Evolutionary conservation across 2,113 vertebrate genomes (phyloP).

Genomic region (Limnothrissa miodon): DNA sequence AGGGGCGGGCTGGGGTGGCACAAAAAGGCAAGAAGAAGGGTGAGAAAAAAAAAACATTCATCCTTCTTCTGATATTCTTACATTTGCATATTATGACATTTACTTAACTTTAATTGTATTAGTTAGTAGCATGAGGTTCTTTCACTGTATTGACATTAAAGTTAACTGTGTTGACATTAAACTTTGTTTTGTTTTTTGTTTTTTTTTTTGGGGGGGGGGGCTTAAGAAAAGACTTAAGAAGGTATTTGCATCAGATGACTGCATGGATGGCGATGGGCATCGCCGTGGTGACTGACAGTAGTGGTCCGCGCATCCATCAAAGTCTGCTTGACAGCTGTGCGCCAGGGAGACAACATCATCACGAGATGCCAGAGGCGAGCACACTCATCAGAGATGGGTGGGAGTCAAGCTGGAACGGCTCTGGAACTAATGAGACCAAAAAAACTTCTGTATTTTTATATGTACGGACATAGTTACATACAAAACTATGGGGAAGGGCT

Average conservation of each 20-base stretch:
- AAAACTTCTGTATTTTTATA: background rate
- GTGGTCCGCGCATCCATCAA: constrained; percentile 47
- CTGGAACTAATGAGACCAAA: background rate
- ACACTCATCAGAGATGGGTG: background rate
- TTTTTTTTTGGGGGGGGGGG: constrained; percentile 10
- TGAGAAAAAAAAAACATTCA: background rate
- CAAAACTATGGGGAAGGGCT: background rate
- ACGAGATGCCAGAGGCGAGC: background rate
- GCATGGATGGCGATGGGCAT: constrained; percentile 42
- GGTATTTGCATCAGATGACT: constrained; percentile 37
- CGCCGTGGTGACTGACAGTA: constrained; percentile 46
- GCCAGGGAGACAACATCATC: constrained; percentile 49
- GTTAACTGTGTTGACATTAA: constrained; percentile 16
- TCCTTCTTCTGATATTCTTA: background rate
- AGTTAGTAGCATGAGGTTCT: background rate
- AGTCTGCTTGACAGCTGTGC: constrained; percentile 42
- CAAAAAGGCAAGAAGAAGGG: background rate
- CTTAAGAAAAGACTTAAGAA: background rate
- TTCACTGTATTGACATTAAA: constrained; percentile 1
- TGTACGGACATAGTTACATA: background rate
- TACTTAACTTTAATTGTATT: constrained; percentile 1
- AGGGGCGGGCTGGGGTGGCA: background rate
- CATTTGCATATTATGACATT: constrained; percentile 21
- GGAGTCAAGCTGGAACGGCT: background rate
- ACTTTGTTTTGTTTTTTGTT: too few relatives aligned